phyloP scores from a whole-genome alignment of 2,888 invertebrate genomes.

The Diarsia rubi region DNA sequence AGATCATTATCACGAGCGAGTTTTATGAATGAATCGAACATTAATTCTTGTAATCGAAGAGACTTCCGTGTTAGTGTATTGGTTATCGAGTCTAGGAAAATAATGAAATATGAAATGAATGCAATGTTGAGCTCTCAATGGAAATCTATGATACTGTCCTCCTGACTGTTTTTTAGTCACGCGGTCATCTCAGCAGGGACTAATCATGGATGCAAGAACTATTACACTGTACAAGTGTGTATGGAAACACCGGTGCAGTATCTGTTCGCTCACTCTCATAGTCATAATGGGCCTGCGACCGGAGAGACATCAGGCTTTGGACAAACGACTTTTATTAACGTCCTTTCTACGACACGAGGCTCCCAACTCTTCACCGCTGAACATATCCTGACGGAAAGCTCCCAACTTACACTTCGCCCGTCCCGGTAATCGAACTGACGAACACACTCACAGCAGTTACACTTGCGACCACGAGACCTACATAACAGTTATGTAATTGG shows the following conservation, averaged over 20 bases:
- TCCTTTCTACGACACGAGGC: neutral
- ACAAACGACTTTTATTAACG: neutral
- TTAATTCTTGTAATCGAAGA: constrained; percentile 3
- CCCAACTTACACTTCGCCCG: neutral
- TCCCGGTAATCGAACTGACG: neutral
- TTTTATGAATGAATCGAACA: constrained; percentile 14
- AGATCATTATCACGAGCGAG: constrained; percentile 29
- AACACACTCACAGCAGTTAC: neutral
- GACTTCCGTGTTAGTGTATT: neutral
- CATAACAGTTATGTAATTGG: neutral
- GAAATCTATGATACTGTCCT: neutral
- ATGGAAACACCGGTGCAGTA: too few species aligned
- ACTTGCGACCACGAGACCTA: neutral
- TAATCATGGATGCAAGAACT: neutral
- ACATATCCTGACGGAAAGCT: neutral
- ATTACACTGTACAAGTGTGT: neutral
- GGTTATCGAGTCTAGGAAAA: neutral
- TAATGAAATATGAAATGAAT: neutral
- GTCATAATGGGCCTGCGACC: too few species aligned
- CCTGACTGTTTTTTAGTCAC: neutral
- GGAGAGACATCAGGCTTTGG: neutral
- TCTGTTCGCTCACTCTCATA: neutral
- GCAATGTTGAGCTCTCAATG: too few species aligned
- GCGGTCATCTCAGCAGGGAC: neutral
- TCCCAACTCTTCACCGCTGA: neutral